These are phyloP conservation scores for Metopia argyrocephala DNA, from an alignment of 2,888 invertebrate genomes.

Conservation along the genomic window DNA sequence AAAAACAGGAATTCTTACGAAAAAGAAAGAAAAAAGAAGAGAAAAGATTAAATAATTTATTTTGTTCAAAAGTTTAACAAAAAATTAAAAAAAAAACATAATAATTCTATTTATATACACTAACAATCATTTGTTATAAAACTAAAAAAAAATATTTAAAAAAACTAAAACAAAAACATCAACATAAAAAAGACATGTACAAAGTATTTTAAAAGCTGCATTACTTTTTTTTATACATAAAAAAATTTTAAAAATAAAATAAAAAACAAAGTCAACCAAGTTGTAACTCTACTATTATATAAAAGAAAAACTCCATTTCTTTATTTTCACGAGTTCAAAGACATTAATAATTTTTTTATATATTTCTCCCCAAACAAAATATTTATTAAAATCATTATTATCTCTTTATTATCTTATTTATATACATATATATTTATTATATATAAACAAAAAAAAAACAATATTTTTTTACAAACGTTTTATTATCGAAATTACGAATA, in stretches of 20 bases:
- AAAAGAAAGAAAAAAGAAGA: slow-evolving; percentile 77
- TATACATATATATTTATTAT: slow-evolving; percentile 48
- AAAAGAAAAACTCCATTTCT: neutral
- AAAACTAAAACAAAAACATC: slow-evolving; percentile 7
- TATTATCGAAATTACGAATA: slow-evolving; percentile 55
- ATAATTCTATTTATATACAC: slow-evolving; percentile 66
- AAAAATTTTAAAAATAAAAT: slow-evolving; percentile 10
- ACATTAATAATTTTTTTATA: slow-evolving; percentile 59
- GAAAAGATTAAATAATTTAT: slow-evolving; percentile 68
- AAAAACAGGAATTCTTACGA: slow-evolving; percentile 74
- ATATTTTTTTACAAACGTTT: slow-evolving; percentile 66
- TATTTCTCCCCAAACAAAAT: slow-evolving; percentile 55
- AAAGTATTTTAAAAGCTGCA: slow-evolving; percentile 55
- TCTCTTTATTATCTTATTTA: slow-evolving; percentile 61
- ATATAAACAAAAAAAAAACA: slow-evolving; percentile 25
- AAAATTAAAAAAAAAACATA: slow-evolving; percentile 65
- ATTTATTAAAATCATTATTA: slow-evolving; percentile 60
- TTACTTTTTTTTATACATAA: slow-evolving; percentile 40
- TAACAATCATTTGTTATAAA: slow-evolving; percentile 68
- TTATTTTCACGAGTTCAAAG: slow-evolving; percentile 23
- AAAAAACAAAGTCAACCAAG: slow-evolving; percentile 38
- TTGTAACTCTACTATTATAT: slow-evolving; percentile 55
- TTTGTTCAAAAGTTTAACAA: slow-evolving; percentile 25
- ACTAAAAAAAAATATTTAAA: slow-evolving; percentile 1
- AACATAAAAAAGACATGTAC: slow-evolving; percentile 27